Base-by-base conservation (phyloP, 2,888 invertebrate species). In the Chloroclystis v-ata region DNA sequence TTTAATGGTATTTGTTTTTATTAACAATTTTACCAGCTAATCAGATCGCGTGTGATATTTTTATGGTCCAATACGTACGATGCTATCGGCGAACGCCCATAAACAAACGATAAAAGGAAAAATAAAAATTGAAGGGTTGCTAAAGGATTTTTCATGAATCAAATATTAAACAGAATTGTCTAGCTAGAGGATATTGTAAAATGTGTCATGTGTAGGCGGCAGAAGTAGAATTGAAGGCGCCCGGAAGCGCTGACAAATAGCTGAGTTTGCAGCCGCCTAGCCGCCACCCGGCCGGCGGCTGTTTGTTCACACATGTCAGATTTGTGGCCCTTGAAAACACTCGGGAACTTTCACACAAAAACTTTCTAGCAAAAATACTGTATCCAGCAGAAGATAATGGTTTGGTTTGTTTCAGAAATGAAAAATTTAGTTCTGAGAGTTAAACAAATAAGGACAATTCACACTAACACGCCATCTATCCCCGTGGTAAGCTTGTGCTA, bases 201-300 rank as follows among this genome's bases (percentile, higher is more conserved):
- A 71, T 63, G 69, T 63, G 61, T 68, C 61, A 60, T 48, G 51
- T 59, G 63, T 59, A 61, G 56, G 46, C 39, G 42, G 46, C 43
- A 33, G 43, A 47, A 43, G 38, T 49, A 56, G 60, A 54, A 57
- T 56, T 59, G 57, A 57, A 58, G 53, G 61, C 52, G 56, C 43
- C 59, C 69, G 72, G 71, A 73, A 72, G 56, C 57, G 61, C 57
- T 75, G 80, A 78, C 78, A 76, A 69, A 79, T 79, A 75, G 75
- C 69, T 65, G 62, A 64, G 67, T 65, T 65, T 66, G 61, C 61
- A 55, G 56, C 55, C 61, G 43, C 50, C 57, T 55, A 61, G 55
- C 52, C 30, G 33, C 41, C 30, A 32, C 28, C 25, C 43, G 29
- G 8, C n/a, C n/a, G 16, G 37, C 10, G 29, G 16, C 16, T 63